phyloP scores from a whole-genome alignment of 2,888 invertebrate species.

The Harpagoxenus sublaevis region DNA sequence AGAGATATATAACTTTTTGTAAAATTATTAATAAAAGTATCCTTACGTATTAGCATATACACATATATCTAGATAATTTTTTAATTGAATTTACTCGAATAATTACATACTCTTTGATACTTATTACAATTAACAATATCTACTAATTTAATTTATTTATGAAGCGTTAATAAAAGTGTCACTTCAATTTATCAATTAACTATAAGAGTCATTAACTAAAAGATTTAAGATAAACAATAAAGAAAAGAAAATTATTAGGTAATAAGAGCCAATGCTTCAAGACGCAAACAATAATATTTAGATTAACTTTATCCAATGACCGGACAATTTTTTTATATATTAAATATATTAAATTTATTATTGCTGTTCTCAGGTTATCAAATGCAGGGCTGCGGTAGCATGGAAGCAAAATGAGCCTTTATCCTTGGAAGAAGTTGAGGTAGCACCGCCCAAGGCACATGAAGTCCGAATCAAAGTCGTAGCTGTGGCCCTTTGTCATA shows the following conservation, averaged over 20 bases:
- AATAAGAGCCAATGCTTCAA: background rate
- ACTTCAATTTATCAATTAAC: background rate
- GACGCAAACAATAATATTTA: background rate
- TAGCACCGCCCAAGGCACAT: constrained; percentile 96
- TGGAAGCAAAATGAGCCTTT: constrained; percentile 97
- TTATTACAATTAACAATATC: background rate
- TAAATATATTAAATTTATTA: constrained; percentile 18
- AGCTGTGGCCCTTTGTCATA: constrained; percentile 96
- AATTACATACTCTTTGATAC: background rate
- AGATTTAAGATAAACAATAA: background rate
- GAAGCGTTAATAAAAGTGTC: background rate
- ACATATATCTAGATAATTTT: background rate
- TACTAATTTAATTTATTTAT: background rate
- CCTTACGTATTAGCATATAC: no score
- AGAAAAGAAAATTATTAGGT: background rate
- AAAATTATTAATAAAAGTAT: no score
- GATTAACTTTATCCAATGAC: background rate
- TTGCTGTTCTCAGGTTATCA: constrained; percentile 89
- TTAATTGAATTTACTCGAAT: background rate
- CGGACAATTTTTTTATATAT: background rate
- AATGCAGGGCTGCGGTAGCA: constrained; percentile 98
- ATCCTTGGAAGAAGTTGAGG: constrained; percentile 96
- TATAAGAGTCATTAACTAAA: background rate
- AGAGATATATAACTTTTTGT: no score
- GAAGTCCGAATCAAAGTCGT: constrained; percentile 95